A percentile compares a stretch with the other conserved stretches of the same genome.
These are phyloP conservation scores for Girardia tigrina DNA, from an alignment of 2,888 invertebrate genomes.

Conservation along the genomic window DNA sequence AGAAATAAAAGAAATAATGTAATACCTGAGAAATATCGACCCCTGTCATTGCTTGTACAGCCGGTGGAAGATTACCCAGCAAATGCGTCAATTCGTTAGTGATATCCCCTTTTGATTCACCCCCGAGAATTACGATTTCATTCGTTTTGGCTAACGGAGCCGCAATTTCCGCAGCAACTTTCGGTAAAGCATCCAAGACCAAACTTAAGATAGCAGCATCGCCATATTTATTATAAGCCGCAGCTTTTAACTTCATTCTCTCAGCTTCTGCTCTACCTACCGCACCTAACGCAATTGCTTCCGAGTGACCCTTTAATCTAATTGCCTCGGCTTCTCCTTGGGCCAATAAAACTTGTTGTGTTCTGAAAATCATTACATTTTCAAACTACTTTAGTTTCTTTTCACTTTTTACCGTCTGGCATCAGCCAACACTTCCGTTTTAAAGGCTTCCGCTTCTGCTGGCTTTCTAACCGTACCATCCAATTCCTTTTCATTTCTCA, in stretches of 20 bases:
- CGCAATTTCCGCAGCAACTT: conserved; percentile 62
- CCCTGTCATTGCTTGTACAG: conserved; percentile 79
- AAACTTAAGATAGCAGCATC: conserved; percentile 85
- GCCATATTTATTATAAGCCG: conserved; percentile 85
- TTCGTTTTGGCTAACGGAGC: conserved; percentile 87
- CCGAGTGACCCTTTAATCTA: conserved; percentile 73
- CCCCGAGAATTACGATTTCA: conserved; percentile 79
- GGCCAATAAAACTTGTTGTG: conserved; percentile 60
- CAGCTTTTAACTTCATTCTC: conserved; percentile 80
- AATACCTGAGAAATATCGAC: conserved; percentile 60
- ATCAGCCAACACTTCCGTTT: conserved; percentile 72
- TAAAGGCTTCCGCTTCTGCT: conserved; percentile 84
- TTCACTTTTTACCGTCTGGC: conserved; percentile 56
- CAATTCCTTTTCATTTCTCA: conserved; percentile 78
- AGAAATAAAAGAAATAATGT: too few species aligned
- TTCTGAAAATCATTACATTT: conserved; percentile 37
- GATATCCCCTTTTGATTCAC: conserved; percentile 55
- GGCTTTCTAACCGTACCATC: conserved; percentile 74
- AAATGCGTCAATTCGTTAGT: conserved; percentile 74
- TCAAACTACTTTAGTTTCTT: conserved; percentile 56
- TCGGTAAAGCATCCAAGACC: conserved; percentile 78
- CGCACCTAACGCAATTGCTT: conserved; percentile 73
- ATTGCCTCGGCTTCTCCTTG: conserved; percentile 82
- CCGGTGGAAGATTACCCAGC: conserved; percentile 76
- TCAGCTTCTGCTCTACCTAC: conserved; percentile 90